phyloP scores from a whole-genome alignment of 2,888 invertebrate genomes.

The Erebia ligea region DNA sequence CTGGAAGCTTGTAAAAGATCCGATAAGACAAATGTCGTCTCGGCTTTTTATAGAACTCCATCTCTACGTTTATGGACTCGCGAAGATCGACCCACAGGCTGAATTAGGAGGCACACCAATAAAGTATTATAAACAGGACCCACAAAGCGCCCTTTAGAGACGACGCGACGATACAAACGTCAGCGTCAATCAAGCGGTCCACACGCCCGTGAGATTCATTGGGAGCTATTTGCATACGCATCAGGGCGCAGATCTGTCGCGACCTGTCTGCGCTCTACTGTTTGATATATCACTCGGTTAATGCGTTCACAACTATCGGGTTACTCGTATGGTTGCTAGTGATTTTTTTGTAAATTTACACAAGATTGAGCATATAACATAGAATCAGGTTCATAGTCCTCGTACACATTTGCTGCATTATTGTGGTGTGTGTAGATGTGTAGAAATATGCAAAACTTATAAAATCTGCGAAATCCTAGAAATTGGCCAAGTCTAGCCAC shows the following conservation, averaged over 20 bases:
- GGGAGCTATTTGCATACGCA: slow-evolving; percentile 80
- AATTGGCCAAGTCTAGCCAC: slow-evolving; percentile 43
- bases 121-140: background rate
- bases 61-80: background rate
- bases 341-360: slow-evolving; percentile 16
- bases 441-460: background rate
- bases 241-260: slow-evolving; percentile 67
- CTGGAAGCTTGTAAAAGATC: background rate
- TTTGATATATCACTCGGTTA: slow-evolving; percentile 77
- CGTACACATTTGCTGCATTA: background rate
- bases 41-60: background rate
- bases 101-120: background rate
- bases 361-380: slow-evolving; percentile 7
- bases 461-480: background rate
- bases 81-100: background rate
- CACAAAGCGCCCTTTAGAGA: slow-evolving; percentile 37
- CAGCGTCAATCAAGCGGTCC: slow-evolving; percentile 75
- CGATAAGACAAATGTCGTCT: background rate
- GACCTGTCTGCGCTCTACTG: slow-evolving; percentile 63
- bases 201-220: slow-evolving; percentile 78
- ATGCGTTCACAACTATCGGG: slow-evolving; percentile 75
- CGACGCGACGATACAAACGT: slow-evolving; percentile 71
- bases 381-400: slow-evolving; percentile 1
- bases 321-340: slow-evolving; percentile 46
- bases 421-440: background rate